Conservation (phyloP, 2,797 vertebrate species). For the Buphagus erythrorhynchus region DNA sequence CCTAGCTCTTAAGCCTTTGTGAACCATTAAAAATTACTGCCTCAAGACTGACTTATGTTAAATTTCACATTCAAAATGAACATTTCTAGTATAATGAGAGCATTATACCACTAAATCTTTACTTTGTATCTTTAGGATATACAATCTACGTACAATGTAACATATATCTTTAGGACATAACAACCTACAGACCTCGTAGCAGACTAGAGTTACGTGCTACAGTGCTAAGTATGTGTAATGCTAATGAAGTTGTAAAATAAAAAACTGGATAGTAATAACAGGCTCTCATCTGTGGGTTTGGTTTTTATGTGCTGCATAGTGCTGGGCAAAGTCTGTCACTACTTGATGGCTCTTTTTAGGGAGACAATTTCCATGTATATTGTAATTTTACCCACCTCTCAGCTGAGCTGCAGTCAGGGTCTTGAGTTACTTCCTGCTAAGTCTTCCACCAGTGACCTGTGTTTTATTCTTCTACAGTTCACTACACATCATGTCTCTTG, state of each 20-base stretch:
- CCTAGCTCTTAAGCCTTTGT: not conserved
- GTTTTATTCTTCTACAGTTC: not conserved
- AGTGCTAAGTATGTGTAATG: not conserved
- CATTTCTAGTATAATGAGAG: not conserved
- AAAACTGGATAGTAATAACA: not conserved
- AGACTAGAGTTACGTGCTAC: not conserved
- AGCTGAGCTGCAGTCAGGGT: not conserved
- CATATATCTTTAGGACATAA: not conserved
- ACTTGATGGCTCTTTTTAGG: not conserved
- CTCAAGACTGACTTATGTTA: not conserved
- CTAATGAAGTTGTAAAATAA: not conserved
- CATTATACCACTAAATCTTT: not conserved
- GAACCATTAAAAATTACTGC: slow-evolving; percentile 9
- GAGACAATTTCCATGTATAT: not conserved
- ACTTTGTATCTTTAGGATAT: not conserved
- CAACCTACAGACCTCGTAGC: not conserved
- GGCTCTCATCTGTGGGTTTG: not conserved
- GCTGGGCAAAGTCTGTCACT: not conserved
- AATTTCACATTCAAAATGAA: not conserved
- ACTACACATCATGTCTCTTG: not conserved
- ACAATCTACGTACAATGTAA: not conserved
- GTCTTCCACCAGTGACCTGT: not conserved
- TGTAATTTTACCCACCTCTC: not conserved
- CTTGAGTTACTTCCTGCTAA: not conserved
- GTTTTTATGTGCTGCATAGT: not conserved